Base-by-base conservation (phyloP, 2,113 vertebrate species). In the Eurypyga helias region DNA sequence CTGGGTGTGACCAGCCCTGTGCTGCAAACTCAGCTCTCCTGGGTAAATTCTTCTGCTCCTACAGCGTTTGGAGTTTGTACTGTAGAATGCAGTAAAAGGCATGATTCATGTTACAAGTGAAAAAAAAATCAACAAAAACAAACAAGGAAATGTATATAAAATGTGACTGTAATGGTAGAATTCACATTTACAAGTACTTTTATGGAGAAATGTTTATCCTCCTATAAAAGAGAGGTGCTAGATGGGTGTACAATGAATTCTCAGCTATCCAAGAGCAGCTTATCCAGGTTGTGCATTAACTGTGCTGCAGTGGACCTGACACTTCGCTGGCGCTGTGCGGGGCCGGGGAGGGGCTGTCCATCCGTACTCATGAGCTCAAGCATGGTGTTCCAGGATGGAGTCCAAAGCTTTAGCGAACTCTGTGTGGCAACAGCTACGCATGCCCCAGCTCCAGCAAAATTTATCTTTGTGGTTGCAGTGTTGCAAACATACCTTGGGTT, bases 401-500 rank as follows among this genome's bases (percentile, higher is more conserved):
- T 89, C 80, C 95, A 96, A 92, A 91, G 80, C 95, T 95, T 83
- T 38, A 70, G 69, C 4, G 26, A 96, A 60, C 51, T 69, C 76
- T 89, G 19, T 84, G 93, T 89, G 91, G 93, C 91, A 94, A 89
- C 80, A 89, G 43, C 60, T 58, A 77, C 89, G 67, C 58, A 52
- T 49, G 25, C 57, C 54, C 45, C 5, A 3, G 76, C 89, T 92
- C 80, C 89, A 91, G 89, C 55, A 89, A 34, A 83, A 91, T 91
- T 71, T 60, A 87, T 84, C 69, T 83, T 83, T 58, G 69, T 89
- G 57, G 91, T 12, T 91, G 93, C 83, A 83, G 36, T 64, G 87
- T 55, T 96, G 96, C 91, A 96, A 92, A 89, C 55, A 46, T 93
- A 87, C 91, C 55, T 84, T 82, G 81, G 34, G 81, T 96, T 96